Percentiles rank a stretch among this genome's conserved stretches.
Evolutionary conservation across 2,797 vertebrate genomes (phyloP).

Genomic region (Gallinago solitaria): DNA sequence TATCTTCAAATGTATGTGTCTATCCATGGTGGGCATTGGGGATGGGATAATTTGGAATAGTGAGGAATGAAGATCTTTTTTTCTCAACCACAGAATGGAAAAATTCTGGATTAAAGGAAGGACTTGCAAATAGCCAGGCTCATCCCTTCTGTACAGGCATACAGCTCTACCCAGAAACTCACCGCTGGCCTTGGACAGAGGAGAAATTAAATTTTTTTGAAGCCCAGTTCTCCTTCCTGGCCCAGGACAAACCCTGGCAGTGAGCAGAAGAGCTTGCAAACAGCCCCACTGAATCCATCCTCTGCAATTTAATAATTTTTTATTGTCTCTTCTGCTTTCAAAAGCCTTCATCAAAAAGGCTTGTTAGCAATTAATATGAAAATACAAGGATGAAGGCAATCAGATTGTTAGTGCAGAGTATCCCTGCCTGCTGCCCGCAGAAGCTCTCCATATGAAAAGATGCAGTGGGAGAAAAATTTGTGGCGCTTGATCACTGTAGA

Average conservation of each 20-base stretch:
- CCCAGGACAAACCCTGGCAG: neutral
- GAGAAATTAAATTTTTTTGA: fast-evolving
- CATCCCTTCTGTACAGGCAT: neutral
- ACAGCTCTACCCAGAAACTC: neutral
- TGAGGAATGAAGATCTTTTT: neutral
- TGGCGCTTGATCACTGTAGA: neutral
- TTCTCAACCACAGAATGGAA: neutral
- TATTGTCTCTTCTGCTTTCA: neutral
- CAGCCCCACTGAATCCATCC: neutral
- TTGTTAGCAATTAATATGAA: neutral
- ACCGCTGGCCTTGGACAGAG: neutral
- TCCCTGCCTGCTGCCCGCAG: neutral
- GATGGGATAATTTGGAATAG: neutral
- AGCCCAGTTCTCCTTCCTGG: neutral
- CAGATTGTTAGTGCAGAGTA: neutral
- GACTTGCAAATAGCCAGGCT: neutral
- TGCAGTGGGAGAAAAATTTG: neutral
- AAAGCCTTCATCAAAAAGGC: neutral
- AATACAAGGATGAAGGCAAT: neutral
- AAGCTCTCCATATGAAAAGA: neutral
- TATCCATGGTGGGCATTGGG: neutral
- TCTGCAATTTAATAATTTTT: neutral
- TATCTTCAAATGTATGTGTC: neutral
- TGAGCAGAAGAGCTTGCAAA: neutral
- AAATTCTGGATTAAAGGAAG: neutral